Evolutionary conservation across 2,113 vertebrate species (phyloP).

Genomic region (Pterocles burchelli): DNA sequence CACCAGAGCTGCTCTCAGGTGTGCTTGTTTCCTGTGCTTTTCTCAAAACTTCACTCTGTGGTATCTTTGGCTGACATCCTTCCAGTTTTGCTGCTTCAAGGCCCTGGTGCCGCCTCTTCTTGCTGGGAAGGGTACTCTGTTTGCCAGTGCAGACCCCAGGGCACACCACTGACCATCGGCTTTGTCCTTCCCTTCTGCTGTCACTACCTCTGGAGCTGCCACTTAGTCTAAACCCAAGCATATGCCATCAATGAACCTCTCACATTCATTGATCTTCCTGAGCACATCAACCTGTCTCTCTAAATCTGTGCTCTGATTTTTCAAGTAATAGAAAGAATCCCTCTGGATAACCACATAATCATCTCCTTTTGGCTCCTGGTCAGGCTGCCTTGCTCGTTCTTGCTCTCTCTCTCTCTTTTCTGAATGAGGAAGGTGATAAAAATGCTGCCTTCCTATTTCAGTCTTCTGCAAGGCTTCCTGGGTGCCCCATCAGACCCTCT

Average conservation of each 20-base stretch:
- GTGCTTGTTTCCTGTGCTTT: neutral
- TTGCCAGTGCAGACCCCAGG: neutral
- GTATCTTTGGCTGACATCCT: neutral
- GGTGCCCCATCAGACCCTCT: conserved; percentile 7
- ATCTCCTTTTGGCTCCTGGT: conserved; percentile 58
- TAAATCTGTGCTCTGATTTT: conserved; percentile 65
- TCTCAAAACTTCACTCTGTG: neutral
- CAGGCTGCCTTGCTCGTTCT: conserved; percentile 2
- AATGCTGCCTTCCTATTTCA: neutral
- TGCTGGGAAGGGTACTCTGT: neutral
- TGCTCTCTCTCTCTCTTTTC: neutral
- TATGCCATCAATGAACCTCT: conserved; percentile 49
- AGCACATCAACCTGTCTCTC: conserved; percentile 65
- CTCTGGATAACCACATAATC: conserved; percentile 66
- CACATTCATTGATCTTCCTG: conserved; percentile 58
- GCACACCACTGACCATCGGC: neutral
- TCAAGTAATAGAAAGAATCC: conserved; percentile 67
- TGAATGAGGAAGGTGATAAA: conserved; percentile 31
- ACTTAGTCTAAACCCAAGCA: conserved; percentile 25
- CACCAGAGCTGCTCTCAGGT: neutral
- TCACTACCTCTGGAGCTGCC: neutral
- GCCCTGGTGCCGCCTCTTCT: neutral
- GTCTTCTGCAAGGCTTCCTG: conserved; percentile 4
- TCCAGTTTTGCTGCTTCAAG: neutral
- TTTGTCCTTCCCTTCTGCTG: neutral